Evolutionary conservation across 2,113 vertebrate genomes (phyloP), one percentile per base, ranked within the genome.

Genomic region (Phyllostomus discolor): DNA sequence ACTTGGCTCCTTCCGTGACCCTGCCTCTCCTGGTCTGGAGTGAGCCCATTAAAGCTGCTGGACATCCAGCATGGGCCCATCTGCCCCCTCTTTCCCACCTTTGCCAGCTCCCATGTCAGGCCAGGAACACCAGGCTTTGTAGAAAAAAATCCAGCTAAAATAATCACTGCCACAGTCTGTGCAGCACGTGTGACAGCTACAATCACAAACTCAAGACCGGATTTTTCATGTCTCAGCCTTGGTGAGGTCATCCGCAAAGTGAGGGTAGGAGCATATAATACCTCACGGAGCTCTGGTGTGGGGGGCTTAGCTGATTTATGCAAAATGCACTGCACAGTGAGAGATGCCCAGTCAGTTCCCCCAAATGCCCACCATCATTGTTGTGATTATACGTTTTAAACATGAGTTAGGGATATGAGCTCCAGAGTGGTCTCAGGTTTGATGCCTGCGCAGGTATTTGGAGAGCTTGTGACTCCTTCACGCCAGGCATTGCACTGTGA

Each of bases 161-260:
- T 8, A 43, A 33, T 89, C 28, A 7, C 24, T 4, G 0, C 22
- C 12, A 26, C 0, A 1, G 41, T 3, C 31, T 85, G 3, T 70
- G 24, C 7, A 19, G 7, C 28, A n/a, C 28, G 22, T 19, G 19
- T n/a, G 14, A 88, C 50, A 24, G 24, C 66, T 52, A 3, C 38
- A 28, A 15, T 33, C 62, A 22, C 50, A 86, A 50, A 82, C 46
- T 50, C 19, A 20, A 67, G 33, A 67, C 35, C 50, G 41, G 59
- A 9, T 57, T 69, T 78, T 38, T 46, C 50, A 16, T 11, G 10
- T 73, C 78, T 91, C 82, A 22, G 43, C 28, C 41, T 85, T 67
- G 88, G 48, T 80, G 70, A 90, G 62, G 43, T 95, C 76, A 92
- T 81, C 70, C 52, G 33, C 64, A 67, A 81, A 78, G 57, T 19